Percentiles rank a stretch among this genome's conserved stretches.
These are phyloP conservation scores for Melieria omissa DNA, from an alignment of 2,888 invertebrate genomes.

Conservation along the genomic window DNA sequence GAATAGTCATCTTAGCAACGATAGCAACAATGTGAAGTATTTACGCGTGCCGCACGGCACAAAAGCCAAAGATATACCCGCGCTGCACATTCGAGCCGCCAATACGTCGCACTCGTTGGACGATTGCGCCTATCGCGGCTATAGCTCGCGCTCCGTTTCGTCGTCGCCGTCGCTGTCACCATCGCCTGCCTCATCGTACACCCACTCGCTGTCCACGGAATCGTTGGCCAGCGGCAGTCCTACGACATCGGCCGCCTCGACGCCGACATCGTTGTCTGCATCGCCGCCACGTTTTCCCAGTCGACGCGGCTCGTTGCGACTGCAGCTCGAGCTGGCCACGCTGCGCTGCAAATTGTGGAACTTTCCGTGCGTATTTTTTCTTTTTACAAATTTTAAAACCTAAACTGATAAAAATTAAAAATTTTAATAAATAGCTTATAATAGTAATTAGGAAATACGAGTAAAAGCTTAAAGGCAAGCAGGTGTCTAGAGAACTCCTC, in stretches of 20 bases:
- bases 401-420: too few species aligned
- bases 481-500: too few species aligned
- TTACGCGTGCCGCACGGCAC: constrained; percentile 12
- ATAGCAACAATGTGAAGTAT: constrained; percentile 25
- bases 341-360: constrained; percentile 68
- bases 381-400: constrained; percentile 7
- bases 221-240: constrained; percentile 45
- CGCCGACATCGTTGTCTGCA: constrained; percentile 55
- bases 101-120: constrained; percentile 13
- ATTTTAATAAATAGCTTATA: too few species aligned
- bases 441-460: too few species aligned
- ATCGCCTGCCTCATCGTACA: constrained; percentile 39
- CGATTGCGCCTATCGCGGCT: constrained; percentile 6
- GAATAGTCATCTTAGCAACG: constrained; percentile 18
- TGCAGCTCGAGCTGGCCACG: constrained; percentile 69
- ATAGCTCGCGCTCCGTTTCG: background rate
- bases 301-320: constrained; percentile 45
- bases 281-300: constrained; percentile 50
- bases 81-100: constrained; percentile 14
- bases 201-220: constrained; percentile 50
- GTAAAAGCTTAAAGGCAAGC: too few species aligned
- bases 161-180: constrained; percentile 25
- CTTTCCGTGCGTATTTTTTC: constrained; percentile 67
- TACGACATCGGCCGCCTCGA: constrained; percentile 49
- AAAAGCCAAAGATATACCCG: constrained; percentile 35